Evolutionary conservation across 2,888 invertebrate species (phyloP).

Genomic region (Leuctra nigra): DNA sequence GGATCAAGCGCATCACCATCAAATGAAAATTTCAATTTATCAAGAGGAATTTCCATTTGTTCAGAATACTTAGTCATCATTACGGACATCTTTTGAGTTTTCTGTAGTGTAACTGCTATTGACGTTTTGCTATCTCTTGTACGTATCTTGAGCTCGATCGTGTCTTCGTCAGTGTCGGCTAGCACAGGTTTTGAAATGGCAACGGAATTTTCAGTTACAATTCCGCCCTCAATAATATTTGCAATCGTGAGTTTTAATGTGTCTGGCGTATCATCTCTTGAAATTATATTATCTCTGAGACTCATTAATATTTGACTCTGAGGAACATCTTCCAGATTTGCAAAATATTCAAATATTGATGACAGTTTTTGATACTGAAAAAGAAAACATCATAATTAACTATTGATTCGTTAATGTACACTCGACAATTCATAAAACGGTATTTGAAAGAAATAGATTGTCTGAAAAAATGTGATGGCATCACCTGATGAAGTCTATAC

Average conservation of each 20-base stretch:
- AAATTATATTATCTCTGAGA: slow-evolving; percentile 32
- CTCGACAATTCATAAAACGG: no score
- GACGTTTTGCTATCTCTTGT: slow-evolving; percentile 43
- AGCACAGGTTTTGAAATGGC: no score
- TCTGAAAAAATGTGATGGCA: no score
- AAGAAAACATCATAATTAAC: background rate
- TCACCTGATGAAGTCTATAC: no score
- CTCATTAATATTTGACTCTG: slow-evolving; percentile 34
- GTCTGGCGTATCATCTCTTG: slow-evolving; percentile 34
- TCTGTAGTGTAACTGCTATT: slow-evolving; percentile 36
- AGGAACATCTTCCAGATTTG: slow-evolving; percentile 34
- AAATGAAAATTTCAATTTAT: slow-evolving; percentile 45
- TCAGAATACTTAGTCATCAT: slow-evolving; percentile 47
- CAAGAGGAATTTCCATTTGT: slow-evolving; percentile 40
- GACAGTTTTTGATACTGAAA: slow-evolving; percentile 35
- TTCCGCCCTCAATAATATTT: slow-evolving; percentile 34
- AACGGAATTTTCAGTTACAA: background rate
- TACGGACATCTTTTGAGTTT: slow-evolving; percentile 38
- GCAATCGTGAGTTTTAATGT: slow-evolving; percentile 35
- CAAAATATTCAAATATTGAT: slow-evolving; percentile 35
- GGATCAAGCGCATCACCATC: slow-evolving; percentile 47
- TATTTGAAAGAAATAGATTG: no score
- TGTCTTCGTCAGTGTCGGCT: slow-evolving; percentile 1
- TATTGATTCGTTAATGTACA: no score
- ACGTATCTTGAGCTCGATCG: slow-evolving; percentile 41